phyloP scores from a whole-genome alignment of 2,113 vertebrate species.

The Hystrix cristata region DNA sequence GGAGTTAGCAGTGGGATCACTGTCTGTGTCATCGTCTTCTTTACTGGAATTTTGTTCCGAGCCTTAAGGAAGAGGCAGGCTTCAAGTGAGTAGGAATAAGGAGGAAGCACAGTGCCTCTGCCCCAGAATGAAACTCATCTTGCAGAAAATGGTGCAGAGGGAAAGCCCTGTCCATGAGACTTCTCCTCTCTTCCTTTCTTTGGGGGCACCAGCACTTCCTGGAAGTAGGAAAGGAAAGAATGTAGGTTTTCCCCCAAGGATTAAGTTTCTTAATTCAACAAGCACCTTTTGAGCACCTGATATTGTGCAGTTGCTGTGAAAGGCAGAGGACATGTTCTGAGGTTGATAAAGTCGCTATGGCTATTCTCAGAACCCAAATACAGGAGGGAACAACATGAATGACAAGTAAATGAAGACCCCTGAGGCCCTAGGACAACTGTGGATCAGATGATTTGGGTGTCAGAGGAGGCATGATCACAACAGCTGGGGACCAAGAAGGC shows the following conservation, averaged over 20 bases:
- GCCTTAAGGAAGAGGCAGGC: conserved; percentile 54
- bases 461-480: neutral
- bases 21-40: neutral
- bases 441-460: neutral
- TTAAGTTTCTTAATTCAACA: neutral
- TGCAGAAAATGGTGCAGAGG: neutral
- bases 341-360: neutral
- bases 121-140: neutral
- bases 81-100: conserved; percentile 41
- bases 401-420: neutral
- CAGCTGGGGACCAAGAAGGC: neutral
- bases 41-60: conserved; percentile 33
- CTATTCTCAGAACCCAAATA: neutral
- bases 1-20: conserved; percentile 6
- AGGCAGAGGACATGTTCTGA: neutral
- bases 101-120: neutral
- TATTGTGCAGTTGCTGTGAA: neutral
- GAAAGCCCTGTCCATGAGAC: neutral
- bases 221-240: neutral
- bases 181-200: neutral
- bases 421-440: no score
- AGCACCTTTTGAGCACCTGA: neutral
- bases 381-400: neutral
- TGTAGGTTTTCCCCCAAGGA: neutral
- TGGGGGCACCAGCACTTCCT: neutral